A percentile compares a stretch with the other conserved stretches of the same genome.
phyloP scores from a whole-genome alignment of 2,113 vertebrate species.

The Nestor notabilis region DNA sequence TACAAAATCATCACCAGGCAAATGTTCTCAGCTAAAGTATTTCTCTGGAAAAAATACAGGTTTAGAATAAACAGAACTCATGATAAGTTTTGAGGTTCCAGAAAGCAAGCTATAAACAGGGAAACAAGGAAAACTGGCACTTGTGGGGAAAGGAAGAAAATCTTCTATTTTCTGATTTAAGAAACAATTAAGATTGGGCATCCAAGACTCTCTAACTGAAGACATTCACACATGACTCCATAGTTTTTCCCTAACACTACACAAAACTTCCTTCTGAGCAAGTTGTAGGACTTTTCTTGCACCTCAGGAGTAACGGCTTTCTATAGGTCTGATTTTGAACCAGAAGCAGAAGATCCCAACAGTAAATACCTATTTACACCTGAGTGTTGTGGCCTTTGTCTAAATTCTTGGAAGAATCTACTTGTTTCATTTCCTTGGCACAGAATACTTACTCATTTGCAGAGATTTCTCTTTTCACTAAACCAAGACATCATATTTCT shows the following conservation, averaged over 20 bases:
- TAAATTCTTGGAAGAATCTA: not conserved
- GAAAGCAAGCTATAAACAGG: not conserved
- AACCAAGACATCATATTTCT: not conserved
- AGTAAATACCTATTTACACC: not conserved
- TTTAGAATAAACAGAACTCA: not conserved
- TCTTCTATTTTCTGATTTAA: not conserved
- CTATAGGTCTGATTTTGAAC: not conserved
- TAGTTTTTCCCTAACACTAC: not conserved
- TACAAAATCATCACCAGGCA: not conserved
- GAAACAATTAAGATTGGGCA: not conserved
- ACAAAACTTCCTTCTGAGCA: not conserved
- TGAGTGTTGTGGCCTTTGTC: not conserved
- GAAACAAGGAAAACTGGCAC: not conserved
- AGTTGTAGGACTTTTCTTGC: not conserved
- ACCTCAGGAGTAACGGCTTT: not conserved
- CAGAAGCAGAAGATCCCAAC: not conserved
- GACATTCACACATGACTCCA: not conserved
- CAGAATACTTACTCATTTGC: not conserved
- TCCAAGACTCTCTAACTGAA: not conserved
- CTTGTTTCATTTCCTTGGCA: not conserved
- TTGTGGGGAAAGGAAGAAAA: not conserved
- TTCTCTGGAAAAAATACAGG: not conserved
- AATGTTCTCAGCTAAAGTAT: not conserved
- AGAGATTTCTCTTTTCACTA: not conserved
- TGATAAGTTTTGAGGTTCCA: not conserved